These are phyloP conservation scores for Amphiprion clarkii DNA, from an alignment of 2,797 vertebrate species.

Conservation along the genomic window DNA sequence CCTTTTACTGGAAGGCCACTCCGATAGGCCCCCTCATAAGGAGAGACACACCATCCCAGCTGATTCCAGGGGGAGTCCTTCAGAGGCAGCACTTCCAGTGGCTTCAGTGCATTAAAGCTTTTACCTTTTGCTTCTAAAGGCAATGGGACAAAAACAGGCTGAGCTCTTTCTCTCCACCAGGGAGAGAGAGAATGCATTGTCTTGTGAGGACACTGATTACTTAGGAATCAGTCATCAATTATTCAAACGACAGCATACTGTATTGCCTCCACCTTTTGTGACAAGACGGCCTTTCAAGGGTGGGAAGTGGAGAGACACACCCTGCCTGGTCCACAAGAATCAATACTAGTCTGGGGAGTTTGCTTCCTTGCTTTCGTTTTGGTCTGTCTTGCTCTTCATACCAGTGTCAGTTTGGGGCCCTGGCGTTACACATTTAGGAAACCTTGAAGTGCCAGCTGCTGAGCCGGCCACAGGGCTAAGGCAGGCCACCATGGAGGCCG, in stretches of 20 bases:
- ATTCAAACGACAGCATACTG: conserved; percentile 83
- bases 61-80: conserved; percentile 83
- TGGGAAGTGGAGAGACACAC: conserved; percentile 82
- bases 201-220: conserved; percentile 86
- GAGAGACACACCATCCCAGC: conserved; percentile 80
- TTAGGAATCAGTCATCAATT: conserved; percentile 86
- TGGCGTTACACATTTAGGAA: conserved; percentile 65
- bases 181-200: conserved; percentile 84
- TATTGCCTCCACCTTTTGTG: conserved; percentile 85
- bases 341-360: conserved; percentile 75
- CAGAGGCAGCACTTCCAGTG: conserved; percentile 83
- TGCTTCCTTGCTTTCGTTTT: conserved; percentile 61
- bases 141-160: conserved; percentile 83
- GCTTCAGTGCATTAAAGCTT: conserved; percentile 86
- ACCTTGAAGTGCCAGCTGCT: conserved; percentile 82
- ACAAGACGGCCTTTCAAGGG: conserved; percentile 84
- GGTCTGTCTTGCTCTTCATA: conserved; percentile 62
- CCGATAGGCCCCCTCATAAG: conserved; percentile 74
- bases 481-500: conserved; percentile 79
- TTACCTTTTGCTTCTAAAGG: conserved; percentile 85
- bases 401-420: conserved; percentile 65
- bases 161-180: conserved; percentile 76
- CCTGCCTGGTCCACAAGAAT: conserved; percentile 77
- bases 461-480: conserved; percentile 71
- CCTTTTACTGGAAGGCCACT: conserved; percentile 83